Conservation (phyloP, 2,888 invertebrate species). For the Parochlus steinenii region DNA sequence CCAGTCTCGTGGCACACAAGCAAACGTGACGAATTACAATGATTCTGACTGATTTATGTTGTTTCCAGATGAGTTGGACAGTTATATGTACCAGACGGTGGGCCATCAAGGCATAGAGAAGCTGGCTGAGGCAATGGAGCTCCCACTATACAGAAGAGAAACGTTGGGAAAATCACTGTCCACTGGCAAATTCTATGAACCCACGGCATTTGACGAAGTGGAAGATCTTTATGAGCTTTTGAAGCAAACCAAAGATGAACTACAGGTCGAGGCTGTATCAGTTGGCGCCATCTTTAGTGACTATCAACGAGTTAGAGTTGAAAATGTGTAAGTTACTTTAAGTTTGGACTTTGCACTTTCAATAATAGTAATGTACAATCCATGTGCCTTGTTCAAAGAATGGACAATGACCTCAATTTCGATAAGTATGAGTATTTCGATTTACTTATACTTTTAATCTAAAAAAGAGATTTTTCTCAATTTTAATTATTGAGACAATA, state of each 20-base stretch:
- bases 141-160: constrained; percentile 73
- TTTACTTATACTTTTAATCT: neutral
- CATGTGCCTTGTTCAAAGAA: neutral
- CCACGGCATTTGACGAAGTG: constrained; percentile 75
- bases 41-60: constrained; percentile 4
- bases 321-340: constrained; percentile 91
- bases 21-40: too few relatives aligned
- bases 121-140: constrained; percentile 83
- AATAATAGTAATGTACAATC: too few relatives aligned
- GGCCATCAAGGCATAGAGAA: constrained; percentile 87
- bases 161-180: constrained; percentile 75
- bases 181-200: constrained; percentile 60
- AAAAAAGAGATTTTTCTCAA: neutral
- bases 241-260: constrained; percentile 37
- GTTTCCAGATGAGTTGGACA: constrained; percentile 71
- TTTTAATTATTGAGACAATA: neutral
- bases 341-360: too few relatives aligned
- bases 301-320: constrained; percentile 94
- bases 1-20: too few relatives aligned
- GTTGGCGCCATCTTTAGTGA: constrained; percentile 96
- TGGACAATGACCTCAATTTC: neutral
- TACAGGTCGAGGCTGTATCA: constrained; percentile 79
- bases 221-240: constrained; percentile 87
- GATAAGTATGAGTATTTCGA: neutral
- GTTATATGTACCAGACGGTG: constrained; percentile 99